Evolutionary conservation across 2,797 vertebrate species (phyloP), one percentile per base, ranked within the genome.

Genomic region (Sebastes cheni): DNA sequence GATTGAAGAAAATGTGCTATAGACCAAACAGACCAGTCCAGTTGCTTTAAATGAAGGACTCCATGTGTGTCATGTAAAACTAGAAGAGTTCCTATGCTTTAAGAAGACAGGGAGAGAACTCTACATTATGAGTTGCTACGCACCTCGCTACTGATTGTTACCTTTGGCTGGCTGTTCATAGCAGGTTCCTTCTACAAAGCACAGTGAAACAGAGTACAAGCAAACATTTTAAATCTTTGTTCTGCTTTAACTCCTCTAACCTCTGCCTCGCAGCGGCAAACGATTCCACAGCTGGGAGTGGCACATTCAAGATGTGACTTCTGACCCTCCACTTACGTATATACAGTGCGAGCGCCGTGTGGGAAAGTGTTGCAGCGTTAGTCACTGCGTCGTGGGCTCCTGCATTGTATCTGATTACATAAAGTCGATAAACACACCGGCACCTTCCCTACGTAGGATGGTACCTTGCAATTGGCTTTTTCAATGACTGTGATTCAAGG

Each of bases 271-370:
- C 67, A 86, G 75, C 80, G 23, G 72, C 64, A 71, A 67, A 22
- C 32, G 52, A 34, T 78, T 83, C 82, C 76, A 50, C 64, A 60
- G 71, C 67, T 67, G 81, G 91, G 84, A 88, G 79, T 77, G 86
- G 82, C 82, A 71, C 73, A n/a, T 79, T 83, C 72, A 73, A 91
- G 88, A 85, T 86, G 86, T 55, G 81, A 79, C 84, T 64, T 36
- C 74, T 86, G 84, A 88, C 83, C 83, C 59, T 29, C 18, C 22
- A 13, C 79, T 75, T 46, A 36, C 39, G 22, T 60, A 50, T 62
- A 55, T 59, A 32, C 64, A 72, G 70, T 39, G 52, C 14, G 55
- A 75, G 23, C 0, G 18, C 52, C 55, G 78, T 75, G 84, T 89
- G 75, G 89, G 87, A 83, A 80, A 29, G 56, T 2, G 74, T 77